Evolutionary conservation across 1,140 invertebrate species (phyloP).

Genomic region (Plodia interpunctella): DNA sequence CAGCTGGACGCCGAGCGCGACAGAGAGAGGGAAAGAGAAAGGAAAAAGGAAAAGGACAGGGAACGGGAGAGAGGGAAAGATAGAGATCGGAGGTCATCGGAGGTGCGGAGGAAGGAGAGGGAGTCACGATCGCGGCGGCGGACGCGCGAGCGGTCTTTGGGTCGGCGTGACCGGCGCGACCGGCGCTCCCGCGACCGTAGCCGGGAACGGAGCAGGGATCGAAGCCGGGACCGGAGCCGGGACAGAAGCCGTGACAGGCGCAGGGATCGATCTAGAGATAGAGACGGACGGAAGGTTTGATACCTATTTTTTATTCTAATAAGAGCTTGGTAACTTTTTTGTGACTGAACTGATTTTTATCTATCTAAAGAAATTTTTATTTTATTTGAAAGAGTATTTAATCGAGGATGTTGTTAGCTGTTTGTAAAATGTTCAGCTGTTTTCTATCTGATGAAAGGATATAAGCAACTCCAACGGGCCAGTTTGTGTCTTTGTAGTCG

Average conservation of each 20-base stretch:
- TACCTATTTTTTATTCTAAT: neutral
- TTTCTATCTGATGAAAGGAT: no score
- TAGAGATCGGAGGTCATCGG: constrained; percentile 31
- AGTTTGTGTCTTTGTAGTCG: neutral
- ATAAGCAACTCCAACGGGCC: no score
- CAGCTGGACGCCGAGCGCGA: constrained; percentile 48
- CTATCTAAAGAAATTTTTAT: no score
- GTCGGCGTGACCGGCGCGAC: constrained; percentile 33
- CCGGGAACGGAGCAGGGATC: constrained; percentile 36
- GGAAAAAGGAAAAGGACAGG: constrained; percentile 35
- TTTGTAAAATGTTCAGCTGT: no score
- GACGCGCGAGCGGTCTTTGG: constrained; percentile 34
- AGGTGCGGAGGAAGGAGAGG: constrained; percentile 33
- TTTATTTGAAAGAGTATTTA: no score
- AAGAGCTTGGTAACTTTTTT: neutral
- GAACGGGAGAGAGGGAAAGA: constrained; percentile 42
- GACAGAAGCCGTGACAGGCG: constrained; percentile 49
- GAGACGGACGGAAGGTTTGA: constrained; percentile 43
- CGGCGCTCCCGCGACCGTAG: constrained; percentile 16
- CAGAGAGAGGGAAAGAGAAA: constrained; percentile 38
- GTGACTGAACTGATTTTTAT: neutral
- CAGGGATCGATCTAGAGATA: constrained; percentile 25
- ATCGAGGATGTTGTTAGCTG: no score
- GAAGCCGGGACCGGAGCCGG: constrained; percentile 47
- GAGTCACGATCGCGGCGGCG: constrained; percentile 46